A percentile compares a stretch with the other conserved stretches of the same genome.
phyloP scores from a whole-genome alignment of 2,888 invertebrate species.

The Sminthurides aquaticus region DNA sequence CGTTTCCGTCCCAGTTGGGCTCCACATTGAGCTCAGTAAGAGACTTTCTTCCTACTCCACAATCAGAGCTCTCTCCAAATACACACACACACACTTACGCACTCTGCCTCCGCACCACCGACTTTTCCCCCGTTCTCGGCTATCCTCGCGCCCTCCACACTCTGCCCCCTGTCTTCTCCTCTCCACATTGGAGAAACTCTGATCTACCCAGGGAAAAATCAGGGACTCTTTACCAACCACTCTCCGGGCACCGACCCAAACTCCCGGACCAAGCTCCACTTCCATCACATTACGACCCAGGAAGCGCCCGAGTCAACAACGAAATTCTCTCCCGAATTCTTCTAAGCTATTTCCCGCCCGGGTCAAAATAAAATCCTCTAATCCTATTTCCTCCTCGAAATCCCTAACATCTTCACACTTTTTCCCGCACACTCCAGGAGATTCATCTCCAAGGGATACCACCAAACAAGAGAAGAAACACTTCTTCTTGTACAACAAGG shows the following conservation, averaged over 20 bases:
- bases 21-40: slow-evolving; percentile 42
- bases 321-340: background rate
- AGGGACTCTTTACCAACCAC: too few species aligned
- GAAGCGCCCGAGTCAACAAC: background rate
- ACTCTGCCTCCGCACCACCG: background rate
- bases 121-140: background rate
- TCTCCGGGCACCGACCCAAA: background rate
- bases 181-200: too few species aligned
- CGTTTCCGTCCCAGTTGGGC: slow-evolving; percentile 39
- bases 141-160: background rate
- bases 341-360: too few species aligned
- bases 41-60: slow-evolving; percentile 36
- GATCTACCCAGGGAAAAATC: too few species aligned
- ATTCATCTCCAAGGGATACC: too few species aligned
- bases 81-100: background rate
- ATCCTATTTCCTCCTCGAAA: too few species aligned
- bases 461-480: too few species aligned
- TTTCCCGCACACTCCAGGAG: too few species aligned
- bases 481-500: too few species aligned
- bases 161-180: background rate
- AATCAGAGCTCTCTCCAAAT: too few species aligned
- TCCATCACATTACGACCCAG: background rate
- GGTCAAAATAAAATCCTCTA: too few species aligned
- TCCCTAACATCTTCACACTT: too few species aligned
- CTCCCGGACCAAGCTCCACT: background rate